Conservation (phyloP, 2,888 invertebrate genomes). For the Lumbricus terrestris region DNA sequence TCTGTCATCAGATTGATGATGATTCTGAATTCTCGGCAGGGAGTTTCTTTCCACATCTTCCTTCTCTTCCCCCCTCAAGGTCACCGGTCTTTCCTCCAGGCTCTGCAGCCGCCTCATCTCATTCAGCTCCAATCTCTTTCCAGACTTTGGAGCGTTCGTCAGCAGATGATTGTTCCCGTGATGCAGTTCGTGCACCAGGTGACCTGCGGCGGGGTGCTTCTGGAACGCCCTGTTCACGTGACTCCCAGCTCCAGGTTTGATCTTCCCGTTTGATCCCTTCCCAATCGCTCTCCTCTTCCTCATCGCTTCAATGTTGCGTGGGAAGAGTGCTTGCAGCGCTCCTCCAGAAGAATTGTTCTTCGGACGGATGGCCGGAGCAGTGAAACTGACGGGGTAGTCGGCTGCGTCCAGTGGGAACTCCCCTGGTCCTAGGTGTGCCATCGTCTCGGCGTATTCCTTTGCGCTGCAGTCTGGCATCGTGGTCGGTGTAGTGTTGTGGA, state of each 20-base stretch:
- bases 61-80: not conserved
- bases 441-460: slow-evolving; percentile 21
- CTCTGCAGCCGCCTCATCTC: not conserved
- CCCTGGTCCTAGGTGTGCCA: not conserved
- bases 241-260: not conserved
- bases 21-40: too few species aligned
- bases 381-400: slow-evolving; percentile 27
- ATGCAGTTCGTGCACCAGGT: slow-evolving; percentile 8
- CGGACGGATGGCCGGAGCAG: slow-evolving; percentile 27
- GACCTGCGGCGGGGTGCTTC: not conserved
- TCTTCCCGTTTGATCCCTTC: not conserved
- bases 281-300: not conserved
- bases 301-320: not conserved
- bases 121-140: not conserved
- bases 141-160: not conserved
- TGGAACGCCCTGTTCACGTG: not conserved
- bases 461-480: slow-evolving; percentile 62
- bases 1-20: not conserved
- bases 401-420: not conserved
- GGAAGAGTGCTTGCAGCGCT: not conserved
- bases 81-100: not conserved
- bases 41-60: not conserved
- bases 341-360: slow-evolving; percentile 17
- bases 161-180: not conserved
- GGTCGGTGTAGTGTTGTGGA: slow-evolving; percentile 54